These are phyloP conservation scores for Agrochola lota DNA, from an alignment of 2,888 invertebrate species.

Conservation along the genomic window DNA sequence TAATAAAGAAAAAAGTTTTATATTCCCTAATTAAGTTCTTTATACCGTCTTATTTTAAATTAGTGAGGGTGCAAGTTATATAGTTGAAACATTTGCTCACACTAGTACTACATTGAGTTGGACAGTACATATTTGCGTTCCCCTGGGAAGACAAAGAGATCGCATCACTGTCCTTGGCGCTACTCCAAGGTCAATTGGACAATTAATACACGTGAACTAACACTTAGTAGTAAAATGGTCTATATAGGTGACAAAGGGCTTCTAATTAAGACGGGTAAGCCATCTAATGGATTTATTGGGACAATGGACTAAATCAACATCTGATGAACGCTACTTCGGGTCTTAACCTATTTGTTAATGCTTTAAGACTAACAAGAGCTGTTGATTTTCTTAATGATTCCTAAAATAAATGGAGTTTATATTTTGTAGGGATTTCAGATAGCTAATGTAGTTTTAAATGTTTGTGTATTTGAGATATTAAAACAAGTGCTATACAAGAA, in stretches of 20 bases:
- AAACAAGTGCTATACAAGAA: not conserved
- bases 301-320: constrained; percentile 35
- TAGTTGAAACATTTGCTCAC: not conserved
- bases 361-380: constrained; percentile 22
- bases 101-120: too few relatives aligned
- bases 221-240: constrained; percentile 35
- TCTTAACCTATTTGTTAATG: constrained; percentile 29
- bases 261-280: constrained; percentile 35
- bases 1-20: not conserved
- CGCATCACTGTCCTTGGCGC: constrained; percentile 17
- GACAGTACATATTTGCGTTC: constrained; percentile 7
- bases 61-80: not conserved
- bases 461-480: not conserved
- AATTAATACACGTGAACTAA: constrained; percentile 49
- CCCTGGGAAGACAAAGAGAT: constrained; percentile 17
- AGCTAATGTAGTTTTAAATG: not conserved
- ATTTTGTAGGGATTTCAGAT: not conserved
- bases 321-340: constrained; percentile 23
- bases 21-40: not conserved
- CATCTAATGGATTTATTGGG: constrained; percentile 26
- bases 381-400: constrained; percentile 15
- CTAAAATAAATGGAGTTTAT: not conserved
- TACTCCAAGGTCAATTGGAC: constrained; percentile 14
- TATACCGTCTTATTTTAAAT: not conserved
- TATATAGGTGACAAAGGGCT: constrained; percentile 46